Conservation (phyloP, 2,888 invertebrate genomes). For the Pecten maximus region DNA sequence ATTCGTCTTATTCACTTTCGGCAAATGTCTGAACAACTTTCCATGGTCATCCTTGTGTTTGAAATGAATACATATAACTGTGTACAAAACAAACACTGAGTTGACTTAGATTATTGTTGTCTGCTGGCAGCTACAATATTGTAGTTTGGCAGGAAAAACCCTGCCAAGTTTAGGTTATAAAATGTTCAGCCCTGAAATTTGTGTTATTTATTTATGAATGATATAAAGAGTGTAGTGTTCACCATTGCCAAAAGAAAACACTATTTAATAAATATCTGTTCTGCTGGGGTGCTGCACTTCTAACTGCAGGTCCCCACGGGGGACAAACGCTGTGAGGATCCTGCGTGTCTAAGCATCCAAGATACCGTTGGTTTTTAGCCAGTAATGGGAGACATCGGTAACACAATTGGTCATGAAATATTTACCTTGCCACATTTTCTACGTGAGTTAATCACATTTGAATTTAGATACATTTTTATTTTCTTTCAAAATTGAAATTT, state of each 20-base stretch:
- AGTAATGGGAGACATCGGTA: neutral
- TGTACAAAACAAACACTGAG: neutral
- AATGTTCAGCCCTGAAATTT: neutral
- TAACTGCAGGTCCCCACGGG: neutral
- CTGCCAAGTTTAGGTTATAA: neutral
- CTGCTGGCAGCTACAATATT: neutral
- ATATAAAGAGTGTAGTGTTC: neutral
- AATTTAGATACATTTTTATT: slow-evolving; percentile 25
- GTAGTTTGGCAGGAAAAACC: neutral
- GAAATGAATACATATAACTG: neutral
- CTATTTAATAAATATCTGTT: neutral
- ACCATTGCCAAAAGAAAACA: neutral
- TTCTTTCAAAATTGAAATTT: slow-evolving; percentile 31
- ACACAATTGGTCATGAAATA: slow-evolving; percentile 17
- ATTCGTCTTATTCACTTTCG: no score
- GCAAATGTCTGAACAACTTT: neutral
- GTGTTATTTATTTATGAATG: neutral
- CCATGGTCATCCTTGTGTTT: neutral
- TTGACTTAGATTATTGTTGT: neutral
- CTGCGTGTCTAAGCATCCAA: neutral
- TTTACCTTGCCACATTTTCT: neutral
- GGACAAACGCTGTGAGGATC: neutral
- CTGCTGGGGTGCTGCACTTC: slow-evolving; percentile 2
- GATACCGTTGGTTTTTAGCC: neutral
- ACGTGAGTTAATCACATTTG: neutral